Conservation (phyloP, 2,113 vertebrate species). For the Hippocampus comes region DNA sequence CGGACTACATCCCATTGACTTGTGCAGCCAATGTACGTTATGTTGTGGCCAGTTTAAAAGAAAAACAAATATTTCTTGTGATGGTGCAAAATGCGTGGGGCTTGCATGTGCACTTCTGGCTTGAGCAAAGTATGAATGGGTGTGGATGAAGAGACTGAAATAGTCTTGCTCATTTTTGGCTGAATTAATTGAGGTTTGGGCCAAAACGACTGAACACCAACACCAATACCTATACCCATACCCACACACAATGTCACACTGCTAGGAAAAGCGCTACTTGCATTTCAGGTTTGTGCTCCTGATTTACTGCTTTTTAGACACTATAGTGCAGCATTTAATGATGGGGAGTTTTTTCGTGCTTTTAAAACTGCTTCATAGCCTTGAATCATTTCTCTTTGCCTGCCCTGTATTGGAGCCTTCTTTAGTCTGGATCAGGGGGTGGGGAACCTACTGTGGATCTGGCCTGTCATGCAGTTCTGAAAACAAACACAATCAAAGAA, state of each 20-base stretch:
- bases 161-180: neutral
- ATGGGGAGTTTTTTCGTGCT: neutral
- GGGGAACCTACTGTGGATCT: constrained; percentile 1
- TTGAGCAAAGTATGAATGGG: constrained; percentile 29
- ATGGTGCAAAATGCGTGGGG: constrained; percentile 22
- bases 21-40: neutral
- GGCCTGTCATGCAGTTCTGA: neutral
- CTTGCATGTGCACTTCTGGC: constrained; percentile 56
- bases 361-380: constrained; percentile 30
- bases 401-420: neutral
- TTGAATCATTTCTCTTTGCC: neutral
- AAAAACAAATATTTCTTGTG: neutral
- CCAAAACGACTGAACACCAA: neutral
- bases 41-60: neutral
- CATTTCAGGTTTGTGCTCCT: neutral
- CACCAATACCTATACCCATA: neutral
- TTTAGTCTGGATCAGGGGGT: constrained; percentile 12
- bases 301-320: neutral
- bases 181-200: neutral
- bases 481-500: neutral
- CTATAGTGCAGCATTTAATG: constrained; percentile 6
- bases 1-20: too few relatives aligned
- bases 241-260: neutral
- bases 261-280: neutral
- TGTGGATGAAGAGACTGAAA: constrained; percentile 18